phyloP scores from a whole-genome alignment of 2,797 vertebrate genomes.

The Taenioides sp. region DNA sequence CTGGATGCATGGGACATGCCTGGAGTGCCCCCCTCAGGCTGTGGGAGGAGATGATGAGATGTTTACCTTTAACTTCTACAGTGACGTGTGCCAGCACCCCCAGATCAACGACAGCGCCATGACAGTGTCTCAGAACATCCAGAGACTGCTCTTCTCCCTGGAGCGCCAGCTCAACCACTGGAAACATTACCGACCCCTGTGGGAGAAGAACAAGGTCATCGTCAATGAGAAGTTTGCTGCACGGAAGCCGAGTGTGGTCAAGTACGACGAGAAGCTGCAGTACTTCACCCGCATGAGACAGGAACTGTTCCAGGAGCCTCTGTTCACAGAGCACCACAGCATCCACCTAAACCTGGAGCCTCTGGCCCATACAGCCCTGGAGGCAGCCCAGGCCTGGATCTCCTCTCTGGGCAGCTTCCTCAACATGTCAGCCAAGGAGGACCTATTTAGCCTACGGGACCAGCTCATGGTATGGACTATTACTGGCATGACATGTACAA shows the following conservation, averaged over 20 bases:
- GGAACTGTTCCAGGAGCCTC: slow-evolving; percentile 78
- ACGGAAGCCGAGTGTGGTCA: slow-evolving; percentile 80
- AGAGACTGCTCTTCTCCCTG: slow-evolving; percentile 78
- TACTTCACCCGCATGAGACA: slow-evolving; percentile 75
- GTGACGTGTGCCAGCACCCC: slow-evolving; percentile 81
- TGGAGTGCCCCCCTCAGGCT: slow-evolving; percentile 86
- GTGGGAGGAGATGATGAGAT: slow-evolving; percentile 75
- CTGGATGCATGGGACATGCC: slow-evolving; percentile 92
- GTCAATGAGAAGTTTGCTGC: slow-evolving; percentile 86
- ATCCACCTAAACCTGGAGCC: slow-evolving; percentile 84
- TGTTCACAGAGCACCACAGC: slow-evolving; percentile 80
- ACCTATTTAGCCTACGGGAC: slow-evolving; percentile 81
- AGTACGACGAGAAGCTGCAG: slow-evolving; percentile 89
- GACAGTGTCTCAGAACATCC: slow-evolving; percentile 82
- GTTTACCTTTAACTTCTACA: slow-evolving; percentile 82
- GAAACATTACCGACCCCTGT: slow-evolving; percentile 86
- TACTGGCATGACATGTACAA: background rate
- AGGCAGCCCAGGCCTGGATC: slow-evolving; percentile 84
- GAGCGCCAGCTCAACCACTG: slow-evolving; percentile 80
- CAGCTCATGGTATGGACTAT: slow-evolving; percentile 78
- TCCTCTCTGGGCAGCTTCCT: slow-evolving; percentile 84
- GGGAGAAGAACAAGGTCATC: slow-evolving; percentile 85
- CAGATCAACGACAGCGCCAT: slow-evolving; percentile 79
- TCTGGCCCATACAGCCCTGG: slow-evolving; percentile 77
- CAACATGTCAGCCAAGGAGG: slow-evolving; percentile 81